A percentile compares a stretch with the other conserved stretches of the same genome.
These are phyloP conservation scores for Dendrocopos noguchii DNA, from an alignment of 2,113 vertebrate genomes.

Conservation along the genomic window DNA sequence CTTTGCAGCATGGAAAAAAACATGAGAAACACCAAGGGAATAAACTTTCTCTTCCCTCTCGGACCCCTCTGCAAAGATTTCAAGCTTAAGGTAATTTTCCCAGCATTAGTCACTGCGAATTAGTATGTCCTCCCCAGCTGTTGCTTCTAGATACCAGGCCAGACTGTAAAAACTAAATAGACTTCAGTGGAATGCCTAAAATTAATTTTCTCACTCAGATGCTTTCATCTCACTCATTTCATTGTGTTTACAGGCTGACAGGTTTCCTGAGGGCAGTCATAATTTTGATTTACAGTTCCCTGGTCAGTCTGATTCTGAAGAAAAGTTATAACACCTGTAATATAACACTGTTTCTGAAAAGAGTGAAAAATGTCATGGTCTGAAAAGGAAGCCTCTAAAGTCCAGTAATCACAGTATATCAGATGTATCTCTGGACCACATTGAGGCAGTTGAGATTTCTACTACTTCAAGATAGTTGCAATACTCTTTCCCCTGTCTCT, in stretches of 20 bases:
- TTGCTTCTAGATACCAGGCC: constrained; percentile 42
- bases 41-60: neutral
- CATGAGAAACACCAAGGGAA: neutral
- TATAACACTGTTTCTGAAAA: constrained; percentile 68
- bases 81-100: constrained; percentile 40
- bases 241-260: constrained; percentile 73
- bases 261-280: constrained; percentile 76
- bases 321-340: constrained; percentile 77
- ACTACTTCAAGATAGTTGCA: neutral
- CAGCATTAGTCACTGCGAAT: constrained; percentile 62
- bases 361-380: constrained; percentile 49
- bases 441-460: neutral
- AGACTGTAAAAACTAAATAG: constrained; percentile 75
- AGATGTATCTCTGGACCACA: neutral
- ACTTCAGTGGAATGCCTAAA: constrained; percentile 77
- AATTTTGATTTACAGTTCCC: constrained; percentile 78
- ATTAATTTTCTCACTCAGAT: constrained; percentile 76
- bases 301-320: constrained; percentile 72
- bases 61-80: constrained; percentile 18
- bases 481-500: neutral
- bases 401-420: constrained; percentile 56
- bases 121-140: constrained; percentile 32
- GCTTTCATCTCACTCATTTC: constrained; percentile 77
- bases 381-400: constrained; percentile 57
- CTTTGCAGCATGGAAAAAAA: neutral